Evolutionary conservation across 1,140 invertebrate genomes (phyloP), one percentile per base, ranked within the genome.

Genomic region (Drosophila lacteicornis): DNA sequence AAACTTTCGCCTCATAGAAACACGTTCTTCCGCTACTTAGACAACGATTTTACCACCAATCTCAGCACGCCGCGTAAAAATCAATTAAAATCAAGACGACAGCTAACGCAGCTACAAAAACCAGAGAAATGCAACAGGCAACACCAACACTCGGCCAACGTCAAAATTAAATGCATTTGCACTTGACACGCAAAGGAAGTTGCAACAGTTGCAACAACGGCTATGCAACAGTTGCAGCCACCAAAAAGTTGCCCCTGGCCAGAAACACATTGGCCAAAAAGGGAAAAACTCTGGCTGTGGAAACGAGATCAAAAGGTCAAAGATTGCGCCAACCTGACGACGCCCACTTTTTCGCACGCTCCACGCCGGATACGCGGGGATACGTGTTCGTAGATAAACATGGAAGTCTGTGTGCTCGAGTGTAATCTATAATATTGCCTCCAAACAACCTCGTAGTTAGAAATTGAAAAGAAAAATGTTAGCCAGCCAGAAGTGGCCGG

Each of bases 171-270:
- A 90, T 90, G 81, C 85, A 90, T 90, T 90, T 90, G 79, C 85
- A 85, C 85, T 90, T 90, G 85, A 78, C 85, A 90, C 85, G 85
- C 85, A 90, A 90, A 90, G 85, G 85, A 90, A 90, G 85, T 84
- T 82, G 85, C 78, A 65, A 66, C 77, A 77, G 56, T 61, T 68
- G 56, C 75, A 63, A 57, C 55, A 71, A n/a, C 63, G 66, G 50
- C 58, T 60, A 19, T 42, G 40, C 70, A 79, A 63, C 66, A 68
- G 49, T 79, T 80, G 66, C 79, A 46, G 50, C 60, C 59, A 62
- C 50, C 75, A 50, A 78, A 78, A 49, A 61, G 25, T 56, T 70
- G 63, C 80, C 67, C 60, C 67, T 75, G 66, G 77, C 77, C 73
- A 55, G 46, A 53, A 49, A 75, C 38, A 60, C 62, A 68, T 51